Base-by-base conservation (phyloP, 37 sponge, comb jelly and placozoan species). In the Corticium candelabrum region DNA sequence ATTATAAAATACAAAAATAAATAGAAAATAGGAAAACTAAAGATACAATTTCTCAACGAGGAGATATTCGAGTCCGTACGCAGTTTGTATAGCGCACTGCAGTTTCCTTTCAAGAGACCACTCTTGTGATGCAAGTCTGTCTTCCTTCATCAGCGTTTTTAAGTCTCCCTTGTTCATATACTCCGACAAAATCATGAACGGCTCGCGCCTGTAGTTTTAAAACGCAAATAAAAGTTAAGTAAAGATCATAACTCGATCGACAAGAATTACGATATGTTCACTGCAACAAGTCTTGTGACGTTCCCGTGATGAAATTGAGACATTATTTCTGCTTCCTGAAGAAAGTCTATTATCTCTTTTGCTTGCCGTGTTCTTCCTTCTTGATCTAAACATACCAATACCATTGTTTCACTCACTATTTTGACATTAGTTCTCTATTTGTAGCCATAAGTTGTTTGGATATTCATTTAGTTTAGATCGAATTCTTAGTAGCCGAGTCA, bases 301-400 rank as follows among this genome's bases (percentile, higher is more conserved):
- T 79, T 68, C 2, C 69, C 82, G 67, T 91, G 87, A 37, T 85
- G 74, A 27, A 85, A 82, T 83, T 88, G 85, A 31, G 92, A 62
- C 92, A 91, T 91, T 74, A 87, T 90, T 69, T 86, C 87, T 2
- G 87, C 92, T 41, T 91, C 92, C 75, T 89, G 82, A 43, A 91
- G 73, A 56, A 91, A 91, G 81, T 91, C 92, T 74, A 89, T 21
- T 50, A 50, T 27, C 21, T 50, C 15, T 50, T 50, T 50, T 50
- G 11, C 62, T 27, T n/a, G n/a, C n/a, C n/a, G n/a, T n/a, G n/a
- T n/a, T n/a, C n/a, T n/a, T n/a, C n/a, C n/a, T n/a, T n/a, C n/a
- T n/a, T n/a, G n/a, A n/a, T n/a, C n/a, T n/a, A n/a, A n/a, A n/a
- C n/a, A n/a, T n/a, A n/a, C n/a, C n/a, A n/a, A n/a, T n/a, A n/a